Base-by-base conservation (phyloP, 2,797 vertebrate genomes). In the Phyllotis vaccarum region DNA sequence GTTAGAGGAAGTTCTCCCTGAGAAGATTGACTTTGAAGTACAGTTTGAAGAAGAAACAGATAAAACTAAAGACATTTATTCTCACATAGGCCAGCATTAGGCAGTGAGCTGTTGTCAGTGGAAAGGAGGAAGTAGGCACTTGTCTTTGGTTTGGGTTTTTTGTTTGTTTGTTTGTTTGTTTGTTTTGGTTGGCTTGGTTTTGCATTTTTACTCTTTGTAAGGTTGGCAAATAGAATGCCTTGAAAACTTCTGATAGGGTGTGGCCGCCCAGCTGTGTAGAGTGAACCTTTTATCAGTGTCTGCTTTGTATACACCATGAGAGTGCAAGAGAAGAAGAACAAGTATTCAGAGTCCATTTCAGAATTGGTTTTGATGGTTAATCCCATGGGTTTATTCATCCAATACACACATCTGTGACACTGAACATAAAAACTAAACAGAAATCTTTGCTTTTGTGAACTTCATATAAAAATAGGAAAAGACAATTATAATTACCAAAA, bases 161-260 rank as follows among this genome's bases (percentile, higher is more conserved):
- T 19, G 0, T 58, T 58, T 58, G 46, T 49, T 49, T 49, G 34
- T 10, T 82, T 82, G 37, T 37, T 21, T 12, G 49, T 6, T 29
- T 10, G 21, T 21, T 62, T 43, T 82, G 58, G 29, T 78, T 10
- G 43, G 21, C 46, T 83, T 83, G 5, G 7, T 70, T 85, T 60
- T 75, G 12, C 64, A 70, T 70, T 89, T 96, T 96, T 93, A 58
- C 68, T 70, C 54, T 95, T 95, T 89, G 24, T 82, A 79, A 89
- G 83, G 4, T 89, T n/a, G 19, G 74, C 60, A 92, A 62, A 80
- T 94, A 58, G 40, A 93, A 78, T 29, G 49, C 80, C n/a, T 94
- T 90, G 62, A 93, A 66, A 2, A 91, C 37, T 76, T 94, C 19
- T 92, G 21, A 91, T 46, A 88, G 46, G 22, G 75, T 68, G 56